These are phyloP conservation scores for Phoenoteleia sp. DNA, from an alignment of 2,888 invertebrate species.

Conservation along the genomic window DNA sequence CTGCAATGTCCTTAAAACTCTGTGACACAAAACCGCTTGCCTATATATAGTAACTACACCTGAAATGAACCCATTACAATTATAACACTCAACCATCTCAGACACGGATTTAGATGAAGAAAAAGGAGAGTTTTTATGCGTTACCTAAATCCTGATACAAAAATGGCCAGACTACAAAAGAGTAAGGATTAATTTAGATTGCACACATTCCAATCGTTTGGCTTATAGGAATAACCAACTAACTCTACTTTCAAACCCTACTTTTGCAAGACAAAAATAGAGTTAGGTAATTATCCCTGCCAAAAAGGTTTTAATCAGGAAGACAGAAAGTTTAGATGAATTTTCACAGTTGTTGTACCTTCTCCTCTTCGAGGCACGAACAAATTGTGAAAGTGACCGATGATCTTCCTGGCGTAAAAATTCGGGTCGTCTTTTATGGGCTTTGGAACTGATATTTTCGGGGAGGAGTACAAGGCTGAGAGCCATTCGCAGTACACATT, in stretches of 20 bases:
- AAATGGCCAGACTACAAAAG: constrained; percentile 95
- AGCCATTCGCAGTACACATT: constrained; percentile 99
- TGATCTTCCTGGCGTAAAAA: constrained; percentile 95
- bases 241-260: too few species aligned
- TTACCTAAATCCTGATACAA: constrained; percentile 96
- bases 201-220: too few species aligned
- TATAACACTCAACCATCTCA: too few species aligned
- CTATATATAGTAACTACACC: constrained; percentile 96
- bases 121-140: constrained; percentile 76
- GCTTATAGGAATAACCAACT: too few species aligned
- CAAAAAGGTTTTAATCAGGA: constrained; percentile 34
- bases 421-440: constrained; percentile 97
- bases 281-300: too few species aligned
- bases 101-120: too few species aligned
- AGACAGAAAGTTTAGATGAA: not conserved
- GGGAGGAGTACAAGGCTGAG: constrained; percentile 93
- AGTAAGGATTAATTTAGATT: constrained; percentile 67
- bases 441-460: constrained; percentile 95
- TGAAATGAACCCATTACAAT: constrained; percentile 82
- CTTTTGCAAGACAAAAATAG: too few species aligned
- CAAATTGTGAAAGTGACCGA: constrained; percentile 97
- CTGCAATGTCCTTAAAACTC: constrained; percentile 95
- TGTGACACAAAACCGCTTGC: constrained; percentile 97
- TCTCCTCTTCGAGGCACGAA: constrained; percentile 97
- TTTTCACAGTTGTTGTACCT: constrained; percentile 88